Conservation (phyloP, 2,888 invertebrate genomes). For the Petrolisthes cinctipes region DNA sequence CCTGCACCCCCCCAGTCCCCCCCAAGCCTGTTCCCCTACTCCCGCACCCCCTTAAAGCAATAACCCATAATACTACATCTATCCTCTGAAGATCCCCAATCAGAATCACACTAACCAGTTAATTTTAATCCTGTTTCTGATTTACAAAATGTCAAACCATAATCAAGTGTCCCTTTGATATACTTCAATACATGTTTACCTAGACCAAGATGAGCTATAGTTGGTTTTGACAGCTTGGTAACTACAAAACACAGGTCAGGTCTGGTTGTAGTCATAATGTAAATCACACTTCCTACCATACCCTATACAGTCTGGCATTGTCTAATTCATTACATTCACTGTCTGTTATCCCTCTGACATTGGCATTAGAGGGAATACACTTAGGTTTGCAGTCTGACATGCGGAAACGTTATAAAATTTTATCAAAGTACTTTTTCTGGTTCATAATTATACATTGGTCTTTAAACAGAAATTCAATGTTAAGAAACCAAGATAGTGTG, state of each 20-base stretch:
- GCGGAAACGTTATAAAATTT: neutral
- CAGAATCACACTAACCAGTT: conserved; percentile 34
- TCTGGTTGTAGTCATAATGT: conserved; percentile 23
- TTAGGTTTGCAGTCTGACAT: conserved; percentile 33
- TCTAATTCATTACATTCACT: conserved; percentile 9
- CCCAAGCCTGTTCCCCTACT: no score
- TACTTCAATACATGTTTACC: conserved; percentile 22
- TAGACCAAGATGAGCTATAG: conserved; percentile 10
- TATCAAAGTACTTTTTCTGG: neutral
- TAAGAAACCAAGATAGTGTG: conserved; percentile 29
- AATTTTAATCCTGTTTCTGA: conserved; percentile 1
- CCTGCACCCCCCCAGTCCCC: no score
- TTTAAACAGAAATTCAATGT: neutral
- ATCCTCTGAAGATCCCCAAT: conserved; percentile 20
- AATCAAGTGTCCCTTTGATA: conserved; percentile 20
- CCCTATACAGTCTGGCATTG: conserved; percentile 1
- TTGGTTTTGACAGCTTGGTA: conserved; percentile 8
- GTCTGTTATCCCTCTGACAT: neutral
- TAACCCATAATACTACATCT: conserved; percentile 19
- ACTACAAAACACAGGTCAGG: conserved; percentile 11
- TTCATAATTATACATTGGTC: neutral
- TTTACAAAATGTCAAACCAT: conserved; percentile 27
- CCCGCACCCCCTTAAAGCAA: neutral
- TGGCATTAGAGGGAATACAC: conserved; percentile 23
- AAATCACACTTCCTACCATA: conserved; percentile 23